These are phyloP conservation scores for Cnemophilus loriae DNA, from an alignment of 2,113 vertebrate genomes.

Conservation along the genomic window DNA sequence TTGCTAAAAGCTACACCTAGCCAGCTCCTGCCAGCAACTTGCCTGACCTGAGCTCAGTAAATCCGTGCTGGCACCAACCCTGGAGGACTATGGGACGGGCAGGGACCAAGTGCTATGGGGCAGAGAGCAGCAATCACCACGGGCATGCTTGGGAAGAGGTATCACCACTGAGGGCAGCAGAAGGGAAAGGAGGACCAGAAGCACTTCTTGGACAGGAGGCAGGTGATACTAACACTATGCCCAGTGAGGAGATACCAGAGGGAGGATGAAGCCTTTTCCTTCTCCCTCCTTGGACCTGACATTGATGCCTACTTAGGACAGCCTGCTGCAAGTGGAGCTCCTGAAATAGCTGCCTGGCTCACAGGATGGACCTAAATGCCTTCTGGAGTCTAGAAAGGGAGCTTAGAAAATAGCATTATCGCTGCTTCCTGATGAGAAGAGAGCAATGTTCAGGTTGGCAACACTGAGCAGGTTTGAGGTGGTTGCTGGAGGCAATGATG, in stretches of 20 bases:
- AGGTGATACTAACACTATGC: neutral
- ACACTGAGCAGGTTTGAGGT: neutral
- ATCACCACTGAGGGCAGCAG: neutral
- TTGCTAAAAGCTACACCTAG: neutral
- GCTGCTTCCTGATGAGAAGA: neutral
- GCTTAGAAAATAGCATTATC: neutral
- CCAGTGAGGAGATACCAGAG: neutral
- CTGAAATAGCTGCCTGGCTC: neutral
- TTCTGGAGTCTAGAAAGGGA: neutral
- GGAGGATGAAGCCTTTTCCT: neutral
- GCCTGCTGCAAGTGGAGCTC: neutral
- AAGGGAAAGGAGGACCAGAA: neutral
- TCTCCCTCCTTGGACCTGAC: neutral
- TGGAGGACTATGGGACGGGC: neutral
- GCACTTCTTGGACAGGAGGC: neutral
- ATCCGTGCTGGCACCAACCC: neutral
- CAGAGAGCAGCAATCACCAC: neutral
- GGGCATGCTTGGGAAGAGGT: neutral
- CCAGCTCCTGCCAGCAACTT: neutral
- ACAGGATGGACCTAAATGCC: neutral
- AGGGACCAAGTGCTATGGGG: fast-evolving
- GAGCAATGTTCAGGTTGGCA: neutral
- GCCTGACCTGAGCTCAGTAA: neutral
- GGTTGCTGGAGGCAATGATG: neutral
- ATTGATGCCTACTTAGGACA: neutral